Evolutionary conservation across 1,140 invertebrate genomes (phyloP), one percentile per base, ranked within the genome.

Genomic region (Ridgeia piscesae): DNA sequence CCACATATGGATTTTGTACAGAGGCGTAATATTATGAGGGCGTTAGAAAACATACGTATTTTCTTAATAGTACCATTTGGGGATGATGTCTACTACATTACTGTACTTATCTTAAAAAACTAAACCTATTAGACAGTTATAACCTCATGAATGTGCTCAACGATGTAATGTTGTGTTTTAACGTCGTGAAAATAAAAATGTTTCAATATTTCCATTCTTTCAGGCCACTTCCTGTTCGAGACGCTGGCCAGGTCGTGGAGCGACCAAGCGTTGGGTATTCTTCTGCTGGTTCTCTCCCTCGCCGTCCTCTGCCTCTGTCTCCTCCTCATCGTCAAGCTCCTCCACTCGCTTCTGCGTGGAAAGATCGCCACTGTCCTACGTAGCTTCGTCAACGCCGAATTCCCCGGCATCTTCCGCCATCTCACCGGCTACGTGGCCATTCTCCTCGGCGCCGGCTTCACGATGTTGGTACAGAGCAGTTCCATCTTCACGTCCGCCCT

Each of bases 401-500:
- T 96, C 48, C 96, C 95, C 9, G 94, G 95, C 94, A 94, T 96
- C 93, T 95, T 96, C 94, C 94, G 94, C 94, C 93, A 95, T 89
- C 94, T 97, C 92, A 95, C 97, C 92, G 97, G 97, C 14, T 97
- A 97, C 93, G 92, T 97, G 31, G 96, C 97, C 14, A 96, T 97
- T 93, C 50, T 97, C n/a, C 93, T 97, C n/a, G 97, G 97, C 33
- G 96, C 96, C 33, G 94, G 96, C 0, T 94, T 97, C 92, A 97
- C 97, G 6, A 96, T 97, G 50, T 94, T 97, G 48, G 96, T 97
- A 0, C 97, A 97, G 95, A 97, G 97, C 77, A 96, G 96, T 92
- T 97, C 97, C 6, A 96, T 97, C 27, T 97, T 97, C 94, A 97
- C 97, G 0, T 97, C 97, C 17, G 96, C 97, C 0, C 94, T 97